These are phyloP conservation scores for Tringa solitaria DNA, from an alignment of 2,113 vertebrate species.

Conservation along the genomic window DNA sequence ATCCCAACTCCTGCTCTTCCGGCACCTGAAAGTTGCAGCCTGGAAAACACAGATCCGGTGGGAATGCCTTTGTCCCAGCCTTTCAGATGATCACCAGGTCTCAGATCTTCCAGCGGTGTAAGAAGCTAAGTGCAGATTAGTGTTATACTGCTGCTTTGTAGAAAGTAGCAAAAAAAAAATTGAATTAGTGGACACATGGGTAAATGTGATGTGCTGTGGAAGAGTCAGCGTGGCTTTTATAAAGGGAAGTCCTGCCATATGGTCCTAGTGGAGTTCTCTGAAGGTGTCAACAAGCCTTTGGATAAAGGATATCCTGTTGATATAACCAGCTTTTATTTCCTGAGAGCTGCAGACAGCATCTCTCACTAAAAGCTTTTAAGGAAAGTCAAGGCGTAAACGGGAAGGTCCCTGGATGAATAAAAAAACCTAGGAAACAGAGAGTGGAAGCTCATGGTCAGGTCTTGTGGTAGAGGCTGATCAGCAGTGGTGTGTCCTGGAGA, in stretches of 20 bases:
- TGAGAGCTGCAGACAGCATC: slow-evolving; percentile 31
- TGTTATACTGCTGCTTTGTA: not conserved
- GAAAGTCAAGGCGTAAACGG: not conserved
- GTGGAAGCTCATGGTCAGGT: not conserved
- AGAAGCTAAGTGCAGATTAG: not conserved
- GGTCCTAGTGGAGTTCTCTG: slow-evolving; percentile 19
- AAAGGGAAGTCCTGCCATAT: slow-evolving; percentile 38
- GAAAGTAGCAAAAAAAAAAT: not conserved
- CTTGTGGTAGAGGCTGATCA: not conserved
- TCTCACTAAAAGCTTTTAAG: slow-evolving; percentile 48
- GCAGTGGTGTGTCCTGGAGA: not conserved
- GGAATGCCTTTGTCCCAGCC: not conserved
- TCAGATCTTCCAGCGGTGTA: not conserved
- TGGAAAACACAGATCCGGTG: not conserved
- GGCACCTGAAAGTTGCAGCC: not conserved
- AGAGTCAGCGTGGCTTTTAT: not conserved
- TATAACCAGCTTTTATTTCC: slow-evolving; percentile 53
- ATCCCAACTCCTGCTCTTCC: not conserved
- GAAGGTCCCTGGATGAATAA: not conserved
- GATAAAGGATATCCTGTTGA: slow-evolving; percentile 69
- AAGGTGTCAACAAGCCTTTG: slow-evolving; percentile 61
- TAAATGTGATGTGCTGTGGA: not conserved
- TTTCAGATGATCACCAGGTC: not conserved
- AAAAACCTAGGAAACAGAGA: not conserved
- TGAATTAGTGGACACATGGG: not conserved